A percentile compares a stretch with the other conserved stretches of the same genome.
Conservation (phyloP, 1,140 invertebrate genomes). For the Zaprionus taronus region DNA sequence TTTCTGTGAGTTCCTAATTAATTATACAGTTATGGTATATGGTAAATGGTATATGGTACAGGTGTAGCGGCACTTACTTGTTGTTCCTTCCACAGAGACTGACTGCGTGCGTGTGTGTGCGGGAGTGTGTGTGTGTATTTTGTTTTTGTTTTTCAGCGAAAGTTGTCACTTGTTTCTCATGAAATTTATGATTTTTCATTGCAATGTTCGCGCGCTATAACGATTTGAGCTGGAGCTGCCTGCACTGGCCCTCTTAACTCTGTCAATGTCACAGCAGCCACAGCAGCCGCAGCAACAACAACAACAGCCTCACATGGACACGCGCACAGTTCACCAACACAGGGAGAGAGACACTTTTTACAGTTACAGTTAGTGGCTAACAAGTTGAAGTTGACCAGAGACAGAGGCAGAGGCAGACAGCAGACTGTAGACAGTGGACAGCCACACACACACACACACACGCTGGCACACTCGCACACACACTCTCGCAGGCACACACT, state of each 20-base stretch:
- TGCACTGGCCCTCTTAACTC: constrained; percentile 6
- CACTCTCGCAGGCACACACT: too few relatives aligned
- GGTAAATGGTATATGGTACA: background rate
- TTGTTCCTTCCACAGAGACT: constrained; percentile 39
- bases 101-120: background rate
- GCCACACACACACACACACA: constrained; percentile 36
- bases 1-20: background rate
- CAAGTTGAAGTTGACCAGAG: constrained; percentile 65
- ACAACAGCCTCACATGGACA: constrained; percentile 40
- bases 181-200: constrained; percentile 25
- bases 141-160: constrained; percentile 27
- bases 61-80: constrained; percentile 58
- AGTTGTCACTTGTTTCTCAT: constrained; percentile 39
- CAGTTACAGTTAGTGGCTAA: constrained; percentile 74
- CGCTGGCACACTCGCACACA: constrained; percentile 1
- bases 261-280: constrained; percentile 47
- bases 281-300: background rate
- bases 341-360: constrained; percentile 62
- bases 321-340: constrained; percentile 74
- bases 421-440: constrained; percentile 16
- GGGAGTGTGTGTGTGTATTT: background rate
- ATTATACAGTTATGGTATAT: constrained; percentile 3
- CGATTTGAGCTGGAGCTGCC: background rate
- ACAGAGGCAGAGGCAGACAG: constrained; percentile 29
- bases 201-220: constrained; percentile 11